Base-by-base conservation (phyloP, 2,888 invertebrate species). In the Esperia sulphurella region DNA sequence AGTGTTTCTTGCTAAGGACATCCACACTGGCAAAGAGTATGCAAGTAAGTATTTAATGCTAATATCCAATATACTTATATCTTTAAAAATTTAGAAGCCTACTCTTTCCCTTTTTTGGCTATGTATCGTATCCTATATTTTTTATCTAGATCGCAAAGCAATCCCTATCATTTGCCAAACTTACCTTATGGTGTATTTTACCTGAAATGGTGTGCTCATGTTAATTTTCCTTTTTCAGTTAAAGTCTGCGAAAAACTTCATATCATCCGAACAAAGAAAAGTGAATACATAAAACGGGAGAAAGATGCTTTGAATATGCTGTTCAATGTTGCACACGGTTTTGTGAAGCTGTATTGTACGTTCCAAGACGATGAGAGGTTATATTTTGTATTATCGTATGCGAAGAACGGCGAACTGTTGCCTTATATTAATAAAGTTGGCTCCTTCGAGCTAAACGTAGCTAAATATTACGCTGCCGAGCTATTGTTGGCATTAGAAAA, bases 161-260 rank as follows among this genome's bases (percentile, higher is more conserved):
- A 21, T 31, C 8, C 31, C 31, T 31, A 7, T 31, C 8, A 8
- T 31, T 21, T 21, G 10, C 8, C 7, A 31, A 31, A n/a, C 1
- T 31, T 31, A 9, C 31, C 31, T 1, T 31, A 31, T 31, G 21
- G 21, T 21, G 21, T 31, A 3, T 31, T 2, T 1, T 31, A 31
- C 8, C 7, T 2, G 7, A 4, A 31, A 9, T 31, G 31, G 35
- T n/a, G 1, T 35, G n/a, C 5, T 35, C 9, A 35, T 35, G n/a
- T n/a, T 1, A n/a, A 35, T 35, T n/a, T 35, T 69, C 63, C 59
- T 59, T 63, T 92, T 93, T 47, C 92, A 96, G 97, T 99, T 75
- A 99, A 99, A 93, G 98, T 98, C n/a, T 95, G 98, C 82, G 97
- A 98, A 72, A 99, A 99, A 89, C 91, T 93, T 45, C 96, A 97